A percentile compares a stretch with the other conserved stretches of the same genome.
phyloP scores from a whole-genome alignment of 2,113 vertebrate species.

The Pelmatolapia mariae region DNA sequence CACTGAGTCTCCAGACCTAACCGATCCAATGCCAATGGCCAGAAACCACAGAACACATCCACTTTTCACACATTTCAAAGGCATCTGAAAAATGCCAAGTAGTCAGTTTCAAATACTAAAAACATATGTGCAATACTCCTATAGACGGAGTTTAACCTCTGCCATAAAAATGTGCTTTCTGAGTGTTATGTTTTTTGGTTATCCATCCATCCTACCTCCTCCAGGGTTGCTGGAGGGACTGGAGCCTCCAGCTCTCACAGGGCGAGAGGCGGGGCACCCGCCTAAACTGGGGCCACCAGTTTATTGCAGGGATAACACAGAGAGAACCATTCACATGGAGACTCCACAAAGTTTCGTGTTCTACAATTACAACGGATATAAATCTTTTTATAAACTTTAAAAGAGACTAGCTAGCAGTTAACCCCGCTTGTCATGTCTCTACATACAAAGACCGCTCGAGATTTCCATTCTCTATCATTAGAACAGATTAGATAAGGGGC shows the following conservation, averaged over 20 bases:
- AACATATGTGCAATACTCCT: background rate
- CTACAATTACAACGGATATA: background rate
- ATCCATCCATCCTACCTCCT: background rate
- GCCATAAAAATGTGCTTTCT: background rate
- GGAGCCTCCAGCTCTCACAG: background rate
- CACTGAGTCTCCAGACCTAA: background rate
- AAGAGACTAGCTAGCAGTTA: background rate
- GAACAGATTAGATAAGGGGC: background rate
- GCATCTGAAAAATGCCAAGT: background rate
- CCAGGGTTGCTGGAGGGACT: background rate
- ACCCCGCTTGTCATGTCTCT: background rate
- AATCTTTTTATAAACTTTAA: background rate
- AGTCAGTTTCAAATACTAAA: background rate
- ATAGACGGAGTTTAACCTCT: accelerated
- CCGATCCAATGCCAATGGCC: accelerated
- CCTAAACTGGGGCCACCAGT: background rate
- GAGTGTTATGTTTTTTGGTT: background rate
- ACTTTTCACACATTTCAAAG: background rate
- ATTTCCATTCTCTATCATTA: background rate
- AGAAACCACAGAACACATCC: background rate
- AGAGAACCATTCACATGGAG: background rate
- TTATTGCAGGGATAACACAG: background rate
- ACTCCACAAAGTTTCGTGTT: background rate
- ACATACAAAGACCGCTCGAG: background rate
- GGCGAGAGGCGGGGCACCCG: background rate